Evolutionary conservation across 2,113 vertebrate species (phyloP).

Genomic region (Uria lomvia): DNA sequence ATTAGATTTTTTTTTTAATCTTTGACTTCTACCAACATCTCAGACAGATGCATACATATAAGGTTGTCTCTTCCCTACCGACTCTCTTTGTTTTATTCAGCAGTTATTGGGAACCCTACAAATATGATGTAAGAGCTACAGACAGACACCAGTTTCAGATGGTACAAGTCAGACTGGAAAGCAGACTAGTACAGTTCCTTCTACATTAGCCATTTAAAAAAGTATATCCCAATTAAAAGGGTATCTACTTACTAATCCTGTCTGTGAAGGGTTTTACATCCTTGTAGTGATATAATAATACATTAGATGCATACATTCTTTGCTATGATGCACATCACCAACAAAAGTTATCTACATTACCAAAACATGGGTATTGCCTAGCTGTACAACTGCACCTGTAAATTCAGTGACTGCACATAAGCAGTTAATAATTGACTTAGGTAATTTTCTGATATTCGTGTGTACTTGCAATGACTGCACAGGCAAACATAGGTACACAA

Average conservation of each 20-base stretch:
- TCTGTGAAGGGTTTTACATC: background rate
- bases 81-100: background rate
- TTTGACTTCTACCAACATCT: background rate
- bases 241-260: background rate
- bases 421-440: background rate
- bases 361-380: background rate
- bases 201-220: background rate
- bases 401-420: background rate
- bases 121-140: background rate
- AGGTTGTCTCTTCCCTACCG: background rate
- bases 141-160: background rate
- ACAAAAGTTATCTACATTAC: background rate
- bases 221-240: background rate
- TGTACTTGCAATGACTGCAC: background rate
- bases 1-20: background rate
- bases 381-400: background rate
- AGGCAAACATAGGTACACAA: background rate
- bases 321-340: background rate
- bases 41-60: background rate
- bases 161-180: background rate
- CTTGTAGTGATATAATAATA: background rate
- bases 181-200: background rate
- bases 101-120: background rate
- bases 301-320: background rate
- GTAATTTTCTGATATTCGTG: background rate